Conservation (phyloP, 2,113 vertebrate species). For the Galemys pyrenaicus region DNA sequence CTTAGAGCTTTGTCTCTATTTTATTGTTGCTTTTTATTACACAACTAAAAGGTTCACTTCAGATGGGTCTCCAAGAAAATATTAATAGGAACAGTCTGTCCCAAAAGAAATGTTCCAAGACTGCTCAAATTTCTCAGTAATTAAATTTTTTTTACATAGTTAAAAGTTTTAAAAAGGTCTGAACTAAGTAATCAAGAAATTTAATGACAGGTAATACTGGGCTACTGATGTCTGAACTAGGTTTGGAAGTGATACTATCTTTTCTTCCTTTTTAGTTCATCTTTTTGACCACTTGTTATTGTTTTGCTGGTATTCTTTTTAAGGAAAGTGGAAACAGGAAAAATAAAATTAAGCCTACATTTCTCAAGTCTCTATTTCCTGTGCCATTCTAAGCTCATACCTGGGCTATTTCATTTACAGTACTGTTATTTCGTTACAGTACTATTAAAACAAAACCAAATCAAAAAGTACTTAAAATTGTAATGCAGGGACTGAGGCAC, state of each 20-base stretch:
- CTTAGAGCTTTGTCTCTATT: conserved; percentile 3
- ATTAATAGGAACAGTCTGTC: not conserved
- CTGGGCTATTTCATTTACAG: not conserved
- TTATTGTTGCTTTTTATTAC: not conserved
- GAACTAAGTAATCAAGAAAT: not conserved
- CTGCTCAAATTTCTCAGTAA: conserved; percentile 18
- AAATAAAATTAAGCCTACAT: not conserved
- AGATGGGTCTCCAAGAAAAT: not conserved
- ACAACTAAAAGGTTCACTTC: not conserved
- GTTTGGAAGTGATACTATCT: not conserved
- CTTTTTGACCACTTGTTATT: not conserved
- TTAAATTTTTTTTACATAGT: not conserved
- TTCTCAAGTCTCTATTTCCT: not conserved
- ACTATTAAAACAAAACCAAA: not conserved
- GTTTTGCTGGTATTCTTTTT: not conserved
- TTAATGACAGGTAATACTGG: not conserved
- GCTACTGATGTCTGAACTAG: not conserved
- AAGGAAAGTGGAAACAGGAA: not conserved
- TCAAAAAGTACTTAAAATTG: not conserved
- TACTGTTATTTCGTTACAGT: not conserved
- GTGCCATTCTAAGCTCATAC: not conserved
- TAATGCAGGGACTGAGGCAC: not conserved
- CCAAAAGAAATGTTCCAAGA: not conserved
- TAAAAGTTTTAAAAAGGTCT: not conserved
- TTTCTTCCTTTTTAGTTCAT: not conserved